Conservation (phyloP, 2,113 vertebrate species). For the Theropithecus gelada region DNA sequence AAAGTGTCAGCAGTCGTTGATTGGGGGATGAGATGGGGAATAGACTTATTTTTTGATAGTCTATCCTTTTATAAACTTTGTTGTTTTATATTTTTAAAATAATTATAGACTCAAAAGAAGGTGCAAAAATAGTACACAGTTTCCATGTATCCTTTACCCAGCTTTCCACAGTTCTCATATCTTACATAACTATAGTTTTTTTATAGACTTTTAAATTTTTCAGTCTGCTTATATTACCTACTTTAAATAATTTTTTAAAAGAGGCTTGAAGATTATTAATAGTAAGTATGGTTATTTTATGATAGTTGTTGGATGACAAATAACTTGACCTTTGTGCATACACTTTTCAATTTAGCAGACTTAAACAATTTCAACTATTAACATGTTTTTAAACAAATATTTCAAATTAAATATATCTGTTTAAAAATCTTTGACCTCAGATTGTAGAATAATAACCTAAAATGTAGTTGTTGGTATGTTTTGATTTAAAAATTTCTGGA, state of each 20-base stretch:
- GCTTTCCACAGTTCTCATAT: not conserved
- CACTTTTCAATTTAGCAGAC: not conserved
- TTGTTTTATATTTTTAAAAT: not conserved
- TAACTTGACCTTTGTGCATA: not conserved
- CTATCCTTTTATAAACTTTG: not conserved
- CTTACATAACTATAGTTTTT: not conserved
- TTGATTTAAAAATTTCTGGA: conserved; percentile 19
- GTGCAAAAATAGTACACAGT: not conserved
- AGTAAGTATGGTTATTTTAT: conserved; percentile 11
- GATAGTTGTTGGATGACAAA: not conserved
- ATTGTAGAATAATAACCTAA: conserved; percentile 13
- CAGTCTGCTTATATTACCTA: not conserved
- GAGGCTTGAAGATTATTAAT: not conserved
- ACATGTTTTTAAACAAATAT: not conserved
- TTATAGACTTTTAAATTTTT: not conserved
- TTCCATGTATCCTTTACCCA: not conserved
- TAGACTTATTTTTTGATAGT: not conserved
- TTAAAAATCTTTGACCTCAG: not conserved
- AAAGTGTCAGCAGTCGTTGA: not conserved
- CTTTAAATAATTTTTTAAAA: conserved; percentile 7
- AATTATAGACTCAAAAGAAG: not conserved
- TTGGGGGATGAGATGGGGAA: not conserved
- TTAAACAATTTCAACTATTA: conserved; percentile 9
- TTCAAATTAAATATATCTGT: not conserved
- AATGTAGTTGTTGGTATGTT: not conserved